A percentile compares a stretch with the other conserved stretches of the same genome.
phyloP scores from a whole-genome alignment of 2,113 vertebrate genomes.

The Passer domesticus region DNA sequence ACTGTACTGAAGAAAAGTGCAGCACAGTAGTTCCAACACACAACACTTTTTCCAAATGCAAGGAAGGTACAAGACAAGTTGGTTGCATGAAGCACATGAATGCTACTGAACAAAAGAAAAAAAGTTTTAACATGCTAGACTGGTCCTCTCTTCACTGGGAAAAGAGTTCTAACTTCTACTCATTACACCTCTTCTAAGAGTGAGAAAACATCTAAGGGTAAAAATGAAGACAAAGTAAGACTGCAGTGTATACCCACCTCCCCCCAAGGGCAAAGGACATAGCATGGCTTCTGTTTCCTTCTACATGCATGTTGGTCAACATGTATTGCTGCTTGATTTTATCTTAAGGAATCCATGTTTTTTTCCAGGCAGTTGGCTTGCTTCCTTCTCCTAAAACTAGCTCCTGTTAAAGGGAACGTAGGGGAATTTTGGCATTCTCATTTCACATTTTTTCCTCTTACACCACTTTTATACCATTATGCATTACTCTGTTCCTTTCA shows the following conservation, averaged over 20 bases:
- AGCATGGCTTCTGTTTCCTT: neutral
- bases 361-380: neutral
- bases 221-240: neutral
- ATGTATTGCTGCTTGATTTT: neutral
- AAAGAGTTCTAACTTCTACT: neutral
- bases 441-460: neutral
- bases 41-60: neutral
- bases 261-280: neutral
- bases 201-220: neutral
- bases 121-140: neutral
- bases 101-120: neutral
- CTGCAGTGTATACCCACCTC: neutral
- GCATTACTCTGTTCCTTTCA: neutral
- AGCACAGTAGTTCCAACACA: conserved; percentile 1
- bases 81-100: neutral
- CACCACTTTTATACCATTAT: neutral
- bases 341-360: neutral
- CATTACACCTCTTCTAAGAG: neutral
- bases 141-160: neutral
- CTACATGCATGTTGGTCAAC: neutral
- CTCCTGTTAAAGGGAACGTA: neutral
- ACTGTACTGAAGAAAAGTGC: neutral
- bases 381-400: neutral
- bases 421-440: neutral
- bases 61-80: neutral